Conservation (phyloP, 2,113 vertebrate species). For the cat (Felis catus) region F.catus_Fca126_mat1.0 CM031416.1:135072001-135072500, state of each 20-base stretch:
- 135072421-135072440: background rate
- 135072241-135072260: background rate
- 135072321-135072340: background rate
- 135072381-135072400: background rate
- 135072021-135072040: background rate
- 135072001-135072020: background rate
- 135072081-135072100: background rate
- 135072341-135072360: background rate
- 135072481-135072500: too few relatives aligned
- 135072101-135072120: accelerated
- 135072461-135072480: background rate
- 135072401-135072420: background rate
- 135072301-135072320: too few relatives aligned
- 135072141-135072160: background rate
- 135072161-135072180: background rate
- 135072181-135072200: accelerated
- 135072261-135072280: background rate
- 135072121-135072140: background rate
- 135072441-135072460: background rate
- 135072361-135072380: background rate
- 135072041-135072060: background rate
- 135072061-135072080: accelerated
- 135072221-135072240: background rate
- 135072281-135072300: background rate
- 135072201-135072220: background rate